Evolutionary conservation across 2,888 invertebrate species (phyloP).

Genomic region (Brachypterus glaber): DNA sequence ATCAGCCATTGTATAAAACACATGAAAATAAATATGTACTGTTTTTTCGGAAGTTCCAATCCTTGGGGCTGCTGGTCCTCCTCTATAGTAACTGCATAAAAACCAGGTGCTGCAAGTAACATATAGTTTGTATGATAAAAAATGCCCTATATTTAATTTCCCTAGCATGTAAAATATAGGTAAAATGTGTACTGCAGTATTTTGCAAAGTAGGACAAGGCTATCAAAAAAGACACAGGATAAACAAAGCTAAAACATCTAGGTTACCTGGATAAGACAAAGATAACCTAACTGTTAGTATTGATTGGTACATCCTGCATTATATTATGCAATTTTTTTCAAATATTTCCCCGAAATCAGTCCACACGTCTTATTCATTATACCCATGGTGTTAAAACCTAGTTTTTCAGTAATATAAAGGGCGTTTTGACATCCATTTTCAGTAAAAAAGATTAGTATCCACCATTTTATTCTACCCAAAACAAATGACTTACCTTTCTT

Average conservation of each 20-base stretch:
- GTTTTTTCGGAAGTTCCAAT: slow-evolving; percentile 36
- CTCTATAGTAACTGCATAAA: slow-evolving; percentile 30
- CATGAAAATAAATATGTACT: slow-evolving; percentile 45
- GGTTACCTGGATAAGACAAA: slow-evolving; percentile 35
- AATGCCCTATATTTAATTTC: slow-evolving; percentile 32
- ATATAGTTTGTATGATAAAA: slow-evolving; percentile 39
- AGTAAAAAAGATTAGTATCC: background rate
- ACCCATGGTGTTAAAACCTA: too few species aligned
- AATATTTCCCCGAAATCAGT: slow-evolving; percentile 19
- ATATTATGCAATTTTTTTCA: slow-evolving; percentile 34
- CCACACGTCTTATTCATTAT: slow-evolving; percentile 10
- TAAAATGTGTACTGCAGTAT: slow-evolving; percentile 32
- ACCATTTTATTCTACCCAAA: background rate
- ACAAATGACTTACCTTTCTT: slow-evolving; percentile 30
- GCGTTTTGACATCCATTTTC: background rate
- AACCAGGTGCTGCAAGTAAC: slow-evolving; percentile 41
- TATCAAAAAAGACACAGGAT: slow-evolving; percentile 32
- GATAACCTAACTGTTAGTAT: slow-evolving; percentile 38
- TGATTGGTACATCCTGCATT: slow-evolving; percentile 40
- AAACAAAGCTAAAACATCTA: slow-evolving; percentile 35
- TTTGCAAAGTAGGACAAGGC: slow-evolving; percentile 42
- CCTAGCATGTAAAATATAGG: slow-evolving; percentile 23
- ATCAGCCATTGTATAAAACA: slow-evolving; percentile 44
- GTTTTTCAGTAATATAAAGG: slow-evolving; percentile 9
- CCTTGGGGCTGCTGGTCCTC: slow-evolving; percentile 32